These are phyloP conservation scores for Phengaris alcon DNA, from an alignment of 2,888 invertebrate genomes.

Conservation along the genomic window DNA sequence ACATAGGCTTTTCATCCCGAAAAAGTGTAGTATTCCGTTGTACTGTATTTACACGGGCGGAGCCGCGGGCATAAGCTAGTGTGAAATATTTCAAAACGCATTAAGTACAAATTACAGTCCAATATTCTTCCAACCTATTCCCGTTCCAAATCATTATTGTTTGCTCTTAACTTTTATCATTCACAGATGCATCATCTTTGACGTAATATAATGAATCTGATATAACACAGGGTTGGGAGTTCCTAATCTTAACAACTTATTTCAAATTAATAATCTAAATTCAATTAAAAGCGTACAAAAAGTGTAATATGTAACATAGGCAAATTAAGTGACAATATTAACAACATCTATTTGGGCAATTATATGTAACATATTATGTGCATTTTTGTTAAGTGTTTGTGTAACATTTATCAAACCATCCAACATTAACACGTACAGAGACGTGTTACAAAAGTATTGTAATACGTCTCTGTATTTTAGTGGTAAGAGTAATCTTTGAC, in stretches of 20 bases:
- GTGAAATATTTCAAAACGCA: background rate
- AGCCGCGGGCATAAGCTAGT: too few relatives aligned
- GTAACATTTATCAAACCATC: background rate
- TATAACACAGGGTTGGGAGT: background rate
- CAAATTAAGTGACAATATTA: background rate
- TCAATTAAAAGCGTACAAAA: background rate
- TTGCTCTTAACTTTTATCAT: background rate
- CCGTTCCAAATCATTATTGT: background rate
- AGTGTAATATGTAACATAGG: background rate
- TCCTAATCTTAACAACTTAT: background rate
- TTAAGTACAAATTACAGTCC: background rate
- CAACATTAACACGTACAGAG: too few relatives aligned
- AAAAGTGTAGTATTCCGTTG: too few relatives aligned
- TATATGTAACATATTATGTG: background rate
- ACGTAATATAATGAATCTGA: background rate
- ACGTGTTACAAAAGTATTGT: too few relatives aligned
- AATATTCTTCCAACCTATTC: background rate
- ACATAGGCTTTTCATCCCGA: too few relatives aligned
- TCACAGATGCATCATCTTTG: background rate
- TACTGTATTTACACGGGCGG: too few relatives aligned
- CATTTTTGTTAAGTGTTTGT: background rate
- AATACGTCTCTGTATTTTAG: too few relatives aligned
- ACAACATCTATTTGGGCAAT: background rate
- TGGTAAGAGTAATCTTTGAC: too few relatives aligned
- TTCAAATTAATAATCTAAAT: background rate